phyloP scores from a whole-genome alignment of 2,113 vertebrate genomes.

The Crotalus helleri region DNA sequence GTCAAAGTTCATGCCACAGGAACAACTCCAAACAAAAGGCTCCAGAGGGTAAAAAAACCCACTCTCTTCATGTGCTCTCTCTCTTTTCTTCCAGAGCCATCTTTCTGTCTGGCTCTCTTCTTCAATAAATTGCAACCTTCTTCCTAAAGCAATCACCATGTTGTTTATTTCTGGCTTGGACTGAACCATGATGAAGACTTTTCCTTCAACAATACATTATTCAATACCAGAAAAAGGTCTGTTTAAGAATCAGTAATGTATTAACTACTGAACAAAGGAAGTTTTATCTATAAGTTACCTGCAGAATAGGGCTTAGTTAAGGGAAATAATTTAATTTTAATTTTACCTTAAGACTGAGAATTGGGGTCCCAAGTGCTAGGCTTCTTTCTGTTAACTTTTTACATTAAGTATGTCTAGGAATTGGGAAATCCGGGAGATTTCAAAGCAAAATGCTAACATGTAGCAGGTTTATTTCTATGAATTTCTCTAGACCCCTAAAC shows the following conservation, averaged over 20 bases:
- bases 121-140: too few relatives aligned
- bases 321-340: not conserved
- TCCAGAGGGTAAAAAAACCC: too few relatives aligned
- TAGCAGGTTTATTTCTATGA: not conserved
- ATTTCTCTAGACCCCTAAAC: not conserved
- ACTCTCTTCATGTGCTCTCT: too few relatives aligned
- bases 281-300: not conserved
- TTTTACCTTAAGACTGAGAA: not conserved
- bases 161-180: too few relatives aligned
- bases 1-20: too few relatives aligned
- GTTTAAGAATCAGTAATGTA: not conserved
- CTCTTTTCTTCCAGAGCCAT: too few relatives aligned
- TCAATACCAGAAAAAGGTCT: not conserved
- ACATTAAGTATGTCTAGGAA: not conserved
- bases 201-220: not conserved
- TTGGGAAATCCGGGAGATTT: not conserved
- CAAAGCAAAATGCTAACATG: not conserved
- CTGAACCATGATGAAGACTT: too few relatives aligned
- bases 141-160: too few relatives aligned
- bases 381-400: not conserved
- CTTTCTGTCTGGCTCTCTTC: too few relatives aligned
- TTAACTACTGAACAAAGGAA: not conserved
- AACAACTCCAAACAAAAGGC: too few relatives aligned
- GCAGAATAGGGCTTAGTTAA: not conserved
- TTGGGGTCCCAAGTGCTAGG: not conserved